Conservation (phyloP, 2,113 vertebrate genomes). For the Xenopus borealis region DNA sequence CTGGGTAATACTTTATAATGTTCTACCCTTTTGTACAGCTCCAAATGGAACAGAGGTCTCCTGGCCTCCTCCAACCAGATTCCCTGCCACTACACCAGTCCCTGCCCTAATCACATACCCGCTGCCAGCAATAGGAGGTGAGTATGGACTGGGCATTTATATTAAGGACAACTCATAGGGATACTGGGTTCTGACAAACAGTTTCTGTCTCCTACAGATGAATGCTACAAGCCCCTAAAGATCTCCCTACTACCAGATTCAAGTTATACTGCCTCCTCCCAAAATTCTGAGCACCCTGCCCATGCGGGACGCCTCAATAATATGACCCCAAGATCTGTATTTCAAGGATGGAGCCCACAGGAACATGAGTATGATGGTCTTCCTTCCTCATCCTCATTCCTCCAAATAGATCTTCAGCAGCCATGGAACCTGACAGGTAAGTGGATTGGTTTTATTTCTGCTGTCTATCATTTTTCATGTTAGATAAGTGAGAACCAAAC, state of each 20-base stretch:
- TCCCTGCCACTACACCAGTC: neutral
- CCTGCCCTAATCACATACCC: constrained; percentile 66
- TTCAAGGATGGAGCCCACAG: constrained; percentile 70
- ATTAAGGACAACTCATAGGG: neutral
- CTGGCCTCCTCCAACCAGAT: fast-evolving
- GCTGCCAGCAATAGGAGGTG: constrained; percentile 67
- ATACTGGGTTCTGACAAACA: neutral
- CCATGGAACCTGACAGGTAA: constrained; percentile 77
- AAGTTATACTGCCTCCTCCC: constrained; percentile 65
- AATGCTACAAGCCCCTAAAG: constrained; percentile 75
- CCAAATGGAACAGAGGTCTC: constrained; percentile 29
- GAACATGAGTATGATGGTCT: constrained; percentile 58
- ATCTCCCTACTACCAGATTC: constrained; percentile 61
- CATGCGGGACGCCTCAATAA: constrained; percentile 57
- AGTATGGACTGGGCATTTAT: constrained; percentile 21
- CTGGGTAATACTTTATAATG: neutral
- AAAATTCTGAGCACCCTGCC: constrained; percentile 59
- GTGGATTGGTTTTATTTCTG: neutral
- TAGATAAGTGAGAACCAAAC: no score
- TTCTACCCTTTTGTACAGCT: constrained; percentile 34
- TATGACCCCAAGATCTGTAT: constrained; percentile 45
- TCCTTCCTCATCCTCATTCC: constrained; percentile 53
- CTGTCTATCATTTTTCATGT: no score
- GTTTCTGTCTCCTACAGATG: constrained; percentile 49
- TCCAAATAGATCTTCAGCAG: constrained; percentile 70